A percentile compares a stretch with the other conserved stretches of the same genome.
These are phyloP conservation scores for Maniola hyperantus DNA, from an alignment of 2,888 invertebrate genomes.

Conservation along the genomic window DNA sequence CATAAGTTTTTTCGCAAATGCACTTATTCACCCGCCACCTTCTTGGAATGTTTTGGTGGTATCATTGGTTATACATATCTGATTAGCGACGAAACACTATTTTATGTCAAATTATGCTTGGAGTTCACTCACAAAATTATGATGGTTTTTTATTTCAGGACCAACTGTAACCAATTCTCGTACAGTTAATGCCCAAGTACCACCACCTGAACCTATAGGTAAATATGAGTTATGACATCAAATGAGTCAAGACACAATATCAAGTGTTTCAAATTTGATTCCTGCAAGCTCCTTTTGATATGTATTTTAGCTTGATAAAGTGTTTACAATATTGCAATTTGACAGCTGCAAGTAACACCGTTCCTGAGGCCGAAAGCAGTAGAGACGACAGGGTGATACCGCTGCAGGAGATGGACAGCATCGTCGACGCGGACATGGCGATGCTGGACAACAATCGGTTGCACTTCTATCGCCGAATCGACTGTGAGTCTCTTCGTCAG, in stretches of 20 bases:
- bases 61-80: no score
- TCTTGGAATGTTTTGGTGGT: no score
- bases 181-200: constrained; percentile 44
- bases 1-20: neutral
- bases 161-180: constrained; percentile 51
- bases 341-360: constrained; percentile 30
- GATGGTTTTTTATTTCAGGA: constrained; percentile 48
- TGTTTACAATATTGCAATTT: constrained; percentile 21
- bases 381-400: constrained; percentile 60
- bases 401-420: constrained; percentile 77
- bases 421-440: constrained; percentile 76
- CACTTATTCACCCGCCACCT: no score
- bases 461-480: constrained; percentile 73
- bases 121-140: neutral
- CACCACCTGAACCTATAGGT: constrained; percentile 52
- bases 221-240: constrained; percentile 24
- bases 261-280: no score
- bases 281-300: no score
- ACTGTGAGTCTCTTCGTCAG: constrained; percentile 55
- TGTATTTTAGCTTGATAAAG: neutral
- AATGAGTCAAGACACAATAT: no score
- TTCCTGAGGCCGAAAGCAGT: constrained; percentile 37
- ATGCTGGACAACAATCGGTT: constrained; percentile 71
- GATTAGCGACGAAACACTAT: neutral
- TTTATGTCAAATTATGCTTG: neutral